Base-by-base conservation (phyloP, 1,140 invertebrate genomes). In the Samia ricini region DNA sequence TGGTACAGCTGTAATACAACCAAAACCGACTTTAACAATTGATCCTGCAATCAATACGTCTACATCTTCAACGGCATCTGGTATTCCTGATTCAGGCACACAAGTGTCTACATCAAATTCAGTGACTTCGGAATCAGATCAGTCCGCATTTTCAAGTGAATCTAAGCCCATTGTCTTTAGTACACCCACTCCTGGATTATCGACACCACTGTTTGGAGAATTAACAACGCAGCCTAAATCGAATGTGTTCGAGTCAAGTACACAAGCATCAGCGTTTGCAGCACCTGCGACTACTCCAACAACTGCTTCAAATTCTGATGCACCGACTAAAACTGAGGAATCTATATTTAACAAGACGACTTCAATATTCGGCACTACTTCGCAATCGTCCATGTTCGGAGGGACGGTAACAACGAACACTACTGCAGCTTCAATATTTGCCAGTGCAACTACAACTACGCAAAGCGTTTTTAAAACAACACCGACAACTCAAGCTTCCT, bases 341-440 rank as follows among this genome's bases (percentile, higher is more conserved):
- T 67, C 76, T 15, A 63, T 67, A 12, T 50, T 50, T n/a, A 49
- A 23, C 36, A 23, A 65, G 15, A 60, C 63, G 2, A 68, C 64
- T 42, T 73, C 70, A 20, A 61, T 71, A 24, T 80, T 80, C 22
- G 74, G 75, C 12, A 63, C 55, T n/a, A 66, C 79, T 1, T 58
- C n/a, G 55, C 79, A 69, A 76, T 60, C 65, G 49, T 68, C 73
- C 0, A 50, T 79, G 18, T 78, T 78, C 7, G 71, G 69, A 5
- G 22, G 69, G 1, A 48, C 63, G 0, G 29, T 62, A 18, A 60
- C 65, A n/a, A 63, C 66, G n/a, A 52, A 60, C n/a, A 71, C 73
- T 19, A 56, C 66, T 29, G 61, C 72, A 20, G 59, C 61, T 12
- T 57, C 56, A 12, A 56, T 76, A 18, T 81, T 79, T 54, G 79